Conservation (phyloP, 2,113 vertebrate genomes). For the Vidua chalybeata region DNA sequence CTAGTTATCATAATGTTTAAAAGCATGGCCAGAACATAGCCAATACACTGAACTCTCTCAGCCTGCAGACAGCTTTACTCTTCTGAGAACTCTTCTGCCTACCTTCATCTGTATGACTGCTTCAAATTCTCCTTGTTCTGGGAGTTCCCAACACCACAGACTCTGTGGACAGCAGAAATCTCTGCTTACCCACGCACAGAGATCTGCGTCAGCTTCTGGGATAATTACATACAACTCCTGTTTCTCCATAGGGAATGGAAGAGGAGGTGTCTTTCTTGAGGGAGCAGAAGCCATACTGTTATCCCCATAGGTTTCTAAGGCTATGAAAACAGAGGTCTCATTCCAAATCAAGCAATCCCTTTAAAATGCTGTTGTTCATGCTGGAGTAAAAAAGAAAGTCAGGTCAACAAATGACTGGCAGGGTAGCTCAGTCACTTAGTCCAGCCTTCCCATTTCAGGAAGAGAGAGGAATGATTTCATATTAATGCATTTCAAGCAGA, state of each 20-base stretch:
- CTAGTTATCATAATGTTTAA: neutral
- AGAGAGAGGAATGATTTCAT: slow-evolving; percentile 42
- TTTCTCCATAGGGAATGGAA: slow-evolving; percentile 1
- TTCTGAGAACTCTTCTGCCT: neutral
- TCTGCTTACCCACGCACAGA: neutral
- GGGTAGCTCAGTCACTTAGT: neutral
- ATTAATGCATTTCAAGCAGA: slow-evolving; percentile 45
- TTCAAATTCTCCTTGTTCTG: neutral
- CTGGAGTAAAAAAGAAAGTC: neutral
- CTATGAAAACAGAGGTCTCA: neutral
- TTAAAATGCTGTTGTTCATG: neutral
- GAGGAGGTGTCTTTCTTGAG: slow-evolving; percentile 57
- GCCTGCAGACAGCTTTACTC: neutral
- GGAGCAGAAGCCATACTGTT: neutral
- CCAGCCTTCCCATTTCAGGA: slow-evolving; percentile 26
- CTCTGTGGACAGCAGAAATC: slow-evolving; percentile 22
- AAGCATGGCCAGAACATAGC: neutral
- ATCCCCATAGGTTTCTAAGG: neutral
- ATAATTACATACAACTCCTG: slow-evolving; percentile 25
- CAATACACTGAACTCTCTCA: neutral
- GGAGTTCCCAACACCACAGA: slow-evolving; percentile 5
- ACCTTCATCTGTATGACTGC: neutral
- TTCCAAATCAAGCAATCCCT: neutral
- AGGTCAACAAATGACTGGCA: neutral
- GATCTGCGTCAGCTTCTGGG: slow-evolving; percentile 17